Base-by-base conservation (phyloP, 2,113 vertebrate species). In the Limanda limanda region DNA sequence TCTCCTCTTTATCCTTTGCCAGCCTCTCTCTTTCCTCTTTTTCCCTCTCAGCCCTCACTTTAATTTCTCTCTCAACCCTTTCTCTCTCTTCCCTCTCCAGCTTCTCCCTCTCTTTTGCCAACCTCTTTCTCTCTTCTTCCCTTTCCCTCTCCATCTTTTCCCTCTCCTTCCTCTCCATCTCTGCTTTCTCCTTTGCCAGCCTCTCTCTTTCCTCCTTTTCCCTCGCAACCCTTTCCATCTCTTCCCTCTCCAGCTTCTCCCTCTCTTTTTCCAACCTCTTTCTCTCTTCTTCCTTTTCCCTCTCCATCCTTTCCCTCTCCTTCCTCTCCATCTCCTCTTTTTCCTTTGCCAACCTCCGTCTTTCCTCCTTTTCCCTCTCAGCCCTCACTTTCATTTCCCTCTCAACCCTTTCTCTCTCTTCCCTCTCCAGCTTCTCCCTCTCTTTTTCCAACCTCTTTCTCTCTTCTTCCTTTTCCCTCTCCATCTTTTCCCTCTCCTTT, bases 121-220 rank as follows among this genome's bases (percentile, higher is more conserved):
- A 31, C 31, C 31, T 31, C 31, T 31, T 7, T 31, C 6, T 31
- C 31, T 31, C 31, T 31, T 31, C 31, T 1, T 1, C 31, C 31
- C 5, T 3, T 45, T 45, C 42, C 14, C 37, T 58, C n/a, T 35
- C 17, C 66, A 11, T 65, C 67, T 2, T 31, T 31, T 52, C 1
- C 15, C 37, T 58, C n/a, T 35, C 17, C 66, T 52, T 8, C 15
- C 37, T 58, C 18, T 35, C 17, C 66, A 9, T 66, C 68, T 3
- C 13, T 27, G 17, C 52, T 12, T 9, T 82, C 25, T 88, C 81
- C n/a, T 66, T 85, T 78, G 91, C 89, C n/a, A 15, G 1, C 23
- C 56, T 47, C 15, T 47, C 0, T 17, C 14, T 47, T 14, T 17
- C 45, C 3, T 47, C 45, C 45, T 17, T 17, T 17, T 47, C 45